Evolutionary conservation across 2,888 invertebrate genomes (phyloP).

Genomic region (Hydropsyche betteni): DNA sequence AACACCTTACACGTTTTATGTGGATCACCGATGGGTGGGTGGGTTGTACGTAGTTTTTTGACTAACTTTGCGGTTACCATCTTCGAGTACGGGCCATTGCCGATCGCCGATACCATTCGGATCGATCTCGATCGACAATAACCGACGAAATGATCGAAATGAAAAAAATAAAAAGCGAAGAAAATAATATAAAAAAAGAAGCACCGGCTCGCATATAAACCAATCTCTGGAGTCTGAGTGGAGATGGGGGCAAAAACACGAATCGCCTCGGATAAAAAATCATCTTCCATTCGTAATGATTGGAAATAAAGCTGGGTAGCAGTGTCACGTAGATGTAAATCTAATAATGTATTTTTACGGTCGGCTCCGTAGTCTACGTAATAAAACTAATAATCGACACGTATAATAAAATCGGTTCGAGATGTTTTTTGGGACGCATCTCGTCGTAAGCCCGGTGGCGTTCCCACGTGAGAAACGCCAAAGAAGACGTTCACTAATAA

Average conservation of each 20-base stretch:
- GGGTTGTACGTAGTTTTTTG: constrained; percentile 50
- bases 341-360: constrained; percentile 49
- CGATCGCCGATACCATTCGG: constrained; percentile 47
- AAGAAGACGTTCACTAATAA: neutral
- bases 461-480: constrained; percentile 1
- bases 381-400: constrained; percentile 50
- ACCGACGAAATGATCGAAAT: constrained; percentile 5
- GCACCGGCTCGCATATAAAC: neutral
- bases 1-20: constrained; percentile 26
- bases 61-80: constrained; percentile 50
- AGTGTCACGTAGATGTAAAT: constrained; percentile 51
- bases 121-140: constrained; percentile 29
- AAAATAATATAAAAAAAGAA: neutral
- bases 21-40: constrained; percentile 44
- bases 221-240: constrained; percentile 28
- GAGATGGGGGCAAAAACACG: constrained; percentile 26
- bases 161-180: constrained; percentile 41
- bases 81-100: constrained; percentile 38
- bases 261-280: constrained; percentile 6
- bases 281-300: constrained; percentile 46
- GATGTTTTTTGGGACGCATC: neutral
- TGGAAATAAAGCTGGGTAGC: constrained; percentile 51
- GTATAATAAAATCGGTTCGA: constrained; percentile 46
- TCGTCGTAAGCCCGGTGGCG: neutral
- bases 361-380: constrained; percentile 46